A percentile compares a stretch with the other conserved stretches of the same genome.
Evolutionary conservation across 2,113 vertebrate species (phyloP).

Genomic region (Ancistrus triradiatus): DNA sequence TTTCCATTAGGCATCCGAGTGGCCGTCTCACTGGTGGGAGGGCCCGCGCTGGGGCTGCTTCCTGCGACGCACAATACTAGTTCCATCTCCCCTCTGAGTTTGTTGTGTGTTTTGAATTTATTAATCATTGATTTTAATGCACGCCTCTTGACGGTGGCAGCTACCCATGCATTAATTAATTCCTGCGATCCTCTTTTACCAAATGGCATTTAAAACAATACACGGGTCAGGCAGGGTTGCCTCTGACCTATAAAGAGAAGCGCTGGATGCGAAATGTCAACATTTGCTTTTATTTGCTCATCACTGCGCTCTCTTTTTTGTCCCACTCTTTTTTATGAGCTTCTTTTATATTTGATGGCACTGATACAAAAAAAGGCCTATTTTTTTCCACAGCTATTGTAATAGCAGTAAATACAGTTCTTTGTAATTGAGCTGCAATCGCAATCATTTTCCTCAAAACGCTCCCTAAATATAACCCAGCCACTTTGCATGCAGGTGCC

Average conservation of each 20-base stretch:
- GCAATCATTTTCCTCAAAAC: constrained; percentile 64
- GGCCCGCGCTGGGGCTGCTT: constrained; percentile 71
- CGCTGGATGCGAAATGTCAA: constrained; percentile 72
- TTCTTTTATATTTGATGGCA: constrained; percentile 62
- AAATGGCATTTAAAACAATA: constrained; percentile 78
- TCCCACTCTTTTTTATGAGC: constrained; percentile 57
- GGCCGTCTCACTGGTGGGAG: constrained; percentile 70
- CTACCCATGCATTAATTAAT: constrained; percentile 76
- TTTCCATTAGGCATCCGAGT: constrained; percentile 78
- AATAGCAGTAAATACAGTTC: constrained; percentile 69
- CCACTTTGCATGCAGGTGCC: constrained; percentile 70
- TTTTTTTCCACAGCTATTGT: constrained; percentile 60
- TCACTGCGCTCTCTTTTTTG: constrained; percentile 47
- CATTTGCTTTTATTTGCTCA: constrained; percentile 76
- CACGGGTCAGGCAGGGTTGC: constrained; percentile 69
- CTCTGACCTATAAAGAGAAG: constrained; percentile 74
- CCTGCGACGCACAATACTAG: constrained; percentile 71
- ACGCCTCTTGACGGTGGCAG: constrained; percentile 75
- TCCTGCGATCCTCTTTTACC: constrained; percentile 62
- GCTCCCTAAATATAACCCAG: constrained; percentile 56
- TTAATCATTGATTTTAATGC: constrained; percentile 82
- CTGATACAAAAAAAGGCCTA: constrained; percentile 57
- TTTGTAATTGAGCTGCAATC: constrained; percentile 64
- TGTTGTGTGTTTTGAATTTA: constrained; percentile 84
- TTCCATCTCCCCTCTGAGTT: constrained; percentile 79